Base-by-base conservation (phyloP, 35 echinoderm and acorn worm genomes). In the Apostichopus japonicus region DNA sequence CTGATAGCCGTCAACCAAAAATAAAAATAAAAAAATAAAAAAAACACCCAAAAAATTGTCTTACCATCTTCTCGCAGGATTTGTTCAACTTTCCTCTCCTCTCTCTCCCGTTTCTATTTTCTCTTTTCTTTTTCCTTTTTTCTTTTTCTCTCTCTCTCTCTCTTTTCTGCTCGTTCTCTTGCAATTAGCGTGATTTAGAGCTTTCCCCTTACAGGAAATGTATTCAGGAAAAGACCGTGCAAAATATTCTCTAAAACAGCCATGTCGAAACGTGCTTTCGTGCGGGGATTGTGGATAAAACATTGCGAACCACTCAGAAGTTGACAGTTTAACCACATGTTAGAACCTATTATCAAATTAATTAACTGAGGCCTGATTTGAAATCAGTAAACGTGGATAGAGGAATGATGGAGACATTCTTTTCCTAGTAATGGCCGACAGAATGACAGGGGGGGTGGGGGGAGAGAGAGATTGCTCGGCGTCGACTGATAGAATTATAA, bases 131-230 rank as follows among this genome's bases (percentile, higher is more conserved):
- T 19, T 75, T 19, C 22, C 11, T 23, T 5, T 8, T 19, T 55
- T 80, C 13, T 84, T 84, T 84, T 62, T 84, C 55, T 55, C 13
- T 21, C 9, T 57, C 23, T 84, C 53, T 83, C 54, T 83, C 51
- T 54, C 10, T 17, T 67, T 55, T 55, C 17, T 13, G 25, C 79
- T 11, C 24, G 55, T 84, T 84, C 81, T 57, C 81, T 58, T 58
- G 81, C 81, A 84, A 84, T 84, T 84, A 84, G 81, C 81, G 81
- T 84, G 81, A 84, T 84, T 84, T 84, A 84, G 81, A 84, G 81
- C 81, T 58, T 84, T 84, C 21, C 81, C 54, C 81, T 84, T 84
- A 57, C 81, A 84, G 81, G 81, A 84, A 84, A 84, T 84, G 81
- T 57, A 59, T 17, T 84, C 81, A 84, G 54, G 81, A 84, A 44